Base-by-base conservation (phyloP, 92 coral and sea anemone genomes). In the Phymanthus crucifer region DNA sequence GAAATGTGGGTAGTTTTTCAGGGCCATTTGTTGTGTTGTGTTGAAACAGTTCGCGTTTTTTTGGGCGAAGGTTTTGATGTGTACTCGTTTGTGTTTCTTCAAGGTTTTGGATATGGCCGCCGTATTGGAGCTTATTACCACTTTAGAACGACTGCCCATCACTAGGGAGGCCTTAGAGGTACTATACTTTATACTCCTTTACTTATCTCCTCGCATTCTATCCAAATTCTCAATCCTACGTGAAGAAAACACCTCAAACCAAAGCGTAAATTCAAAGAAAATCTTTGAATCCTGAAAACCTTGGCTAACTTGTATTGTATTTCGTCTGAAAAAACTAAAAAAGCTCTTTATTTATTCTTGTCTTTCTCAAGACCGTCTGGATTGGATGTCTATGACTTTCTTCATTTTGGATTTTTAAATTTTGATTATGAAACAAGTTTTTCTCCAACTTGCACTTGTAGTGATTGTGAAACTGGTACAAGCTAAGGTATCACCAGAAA, bases 31-130 rank as follows among this genome's bases (percentile, higher is more conserved):
- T 33, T 1, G 19, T 65, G 36, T 71, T 31, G 27, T 74, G 13
- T 10, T 12, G 79, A n/a, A 37, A 73, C 87, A 80, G 84, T 87
- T 78, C 45, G 46, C 46, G 64, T 65, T 80, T n/a, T n/a, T 89
- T 87, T 74, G 35, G 6, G 52, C 58, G n/a, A 65, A 64, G 83
- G 32, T 74, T 87, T 76, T 68, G 26, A 50, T 45, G 82, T 91
- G 33, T n/a, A n/a, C 80, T 83, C 83, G 64, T 46, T 80, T 81
- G 71, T 83, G 58, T 43, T 40, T 61, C n/a, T 54, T 78, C 72
- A 76, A 96, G 99, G 99, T 96, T 86, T 83, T 96, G 94, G 97
- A 96, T 85, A 96, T 96, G 99, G 97, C 92, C 92, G 99, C 97
- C 83, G 99, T 96, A 77, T 83, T 96, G 87, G 99, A 96, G 89